A percentile compares a stretch with the other conserved stretches of the same genome.
phyloP scores from a whole-genome alignment of 2,888 invertebrate genomes.

The Julus scanicus region DNA sequence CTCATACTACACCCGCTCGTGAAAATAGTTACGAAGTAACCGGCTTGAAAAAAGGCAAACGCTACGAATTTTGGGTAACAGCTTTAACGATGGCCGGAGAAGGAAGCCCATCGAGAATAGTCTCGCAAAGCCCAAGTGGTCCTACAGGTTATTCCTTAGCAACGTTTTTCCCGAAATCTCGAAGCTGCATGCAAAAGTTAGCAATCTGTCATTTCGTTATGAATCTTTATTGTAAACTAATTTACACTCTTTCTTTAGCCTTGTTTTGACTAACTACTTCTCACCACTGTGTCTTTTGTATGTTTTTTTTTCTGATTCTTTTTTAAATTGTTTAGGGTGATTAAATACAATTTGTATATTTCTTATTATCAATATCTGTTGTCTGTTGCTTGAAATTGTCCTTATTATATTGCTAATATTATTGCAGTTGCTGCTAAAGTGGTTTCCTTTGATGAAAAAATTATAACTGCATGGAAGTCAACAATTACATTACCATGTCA shows the following conservation, averaged over 20 bases:
- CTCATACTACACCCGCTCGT: slow-evolving; percentile 23
- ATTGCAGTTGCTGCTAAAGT: slow-evolving; percentile 95
- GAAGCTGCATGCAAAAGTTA: slow-evolving; percentile 36
- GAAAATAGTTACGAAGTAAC: slow-evolving; percentile 60
- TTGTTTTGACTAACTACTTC: too few species aligned
- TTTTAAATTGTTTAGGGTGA: too few species aligned
- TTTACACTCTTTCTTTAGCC: not conserved
- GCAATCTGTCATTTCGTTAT: slow-evolving; percentile 29
- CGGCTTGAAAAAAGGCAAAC: slow-evolving; percentile 62
- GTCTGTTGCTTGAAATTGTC: too few species aligned
- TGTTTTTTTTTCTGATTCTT: too few species aligned
- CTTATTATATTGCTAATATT: too few species aligned
- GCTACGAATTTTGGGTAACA: slow-evolving; percentile 65
- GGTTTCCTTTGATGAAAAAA: slow-evolving; percentile 76
- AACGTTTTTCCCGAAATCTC: not conserved
- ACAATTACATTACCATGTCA: slow-evolving; percentile 91
- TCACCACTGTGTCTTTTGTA: too few species aligned
- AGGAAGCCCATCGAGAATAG: slow-evolving; percentile 64
- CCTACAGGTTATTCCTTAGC: slow-evolving; percentile 59
- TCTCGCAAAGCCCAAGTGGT: slow-evolving; percentile 63
- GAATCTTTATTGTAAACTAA: slow-evolving; percentile 38
- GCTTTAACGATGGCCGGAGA: slow-evolving; percentile 66
- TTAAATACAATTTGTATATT: too few species aligned
- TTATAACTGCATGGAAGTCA: slow-evolving; percentile 73
- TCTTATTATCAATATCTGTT: too few species aligned